phyloP scores from a whole-genome alignment of 2,113 vertebrate genomes.

The Python bivittatus region DNA sequence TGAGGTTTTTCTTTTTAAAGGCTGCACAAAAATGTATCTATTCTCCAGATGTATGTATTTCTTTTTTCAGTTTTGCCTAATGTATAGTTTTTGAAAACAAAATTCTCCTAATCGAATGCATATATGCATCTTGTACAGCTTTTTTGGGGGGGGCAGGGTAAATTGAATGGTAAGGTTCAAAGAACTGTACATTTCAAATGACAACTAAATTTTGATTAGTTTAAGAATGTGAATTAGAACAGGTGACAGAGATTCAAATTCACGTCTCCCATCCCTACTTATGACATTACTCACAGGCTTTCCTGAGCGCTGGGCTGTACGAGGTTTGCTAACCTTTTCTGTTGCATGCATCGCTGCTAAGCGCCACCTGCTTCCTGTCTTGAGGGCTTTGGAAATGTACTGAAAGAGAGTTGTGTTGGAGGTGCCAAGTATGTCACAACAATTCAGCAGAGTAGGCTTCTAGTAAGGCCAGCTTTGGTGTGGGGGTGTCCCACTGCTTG shows the following conservation, averaged over 20 bases:
- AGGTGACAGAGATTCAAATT: not conserved
- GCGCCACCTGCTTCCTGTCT: not conserved
- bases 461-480: not conserved
- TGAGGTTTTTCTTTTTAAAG: not conserved
- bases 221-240: not conserved
- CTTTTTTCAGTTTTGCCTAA: not conserved
- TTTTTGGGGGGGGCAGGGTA: too few relatives aligned
- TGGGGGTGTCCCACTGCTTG: not conserved
- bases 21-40: not conserved
- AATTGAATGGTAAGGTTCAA: not conserved
- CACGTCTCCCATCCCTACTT: accelerated
- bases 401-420: not conserved
- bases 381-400: not conserved
- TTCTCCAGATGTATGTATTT: not conserved
- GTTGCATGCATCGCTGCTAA: not conserved
- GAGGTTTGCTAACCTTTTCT: not conserved
- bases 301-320: too few relatives aligned
- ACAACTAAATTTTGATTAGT: not conserved
- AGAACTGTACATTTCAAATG: not conserved
- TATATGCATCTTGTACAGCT: not conserved
- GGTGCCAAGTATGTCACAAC: not conserved
- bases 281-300: not conserved
- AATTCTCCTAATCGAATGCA: not conserved
- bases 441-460: not conserved
- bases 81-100: not conserved